These are phyloP conservation scores for Lumbricus terrestris DNA, from an alignment of 2,888 invertebrate genomes.

Conservation along the genomic window DNA sequence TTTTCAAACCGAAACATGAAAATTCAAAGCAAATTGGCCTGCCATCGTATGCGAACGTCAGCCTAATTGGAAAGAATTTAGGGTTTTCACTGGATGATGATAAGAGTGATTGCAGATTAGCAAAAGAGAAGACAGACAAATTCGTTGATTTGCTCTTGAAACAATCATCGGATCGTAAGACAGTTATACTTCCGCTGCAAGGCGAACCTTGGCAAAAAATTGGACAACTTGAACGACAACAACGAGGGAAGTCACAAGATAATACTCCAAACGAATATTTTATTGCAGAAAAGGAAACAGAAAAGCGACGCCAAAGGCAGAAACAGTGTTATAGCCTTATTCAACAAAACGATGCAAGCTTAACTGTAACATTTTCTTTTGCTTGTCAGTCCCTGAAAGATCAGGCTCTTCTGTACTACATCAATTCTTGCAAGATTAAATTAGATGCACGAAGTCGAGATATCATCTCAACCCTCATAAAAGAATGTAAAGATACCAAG, in stretches of 20 bases:
- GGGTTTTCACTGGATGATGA: too few relatives aligned
- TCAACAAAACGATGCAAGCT: not conserved
- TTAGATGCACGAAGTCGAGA: too few relatives aligned
- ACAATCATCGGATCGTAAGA: too few relatives aligned
- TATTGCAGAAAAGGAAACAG: not conserved
- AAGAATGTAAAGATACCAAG: too few relatives aligned
- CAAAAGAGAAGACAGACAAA: too few relatives aligned
- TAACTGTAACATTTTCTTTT: not conserved
- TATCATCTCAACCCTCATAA: too few relatives aligned
- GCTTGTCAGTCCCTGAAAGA: not conserved
- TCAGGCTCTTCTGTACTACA: not conserved
- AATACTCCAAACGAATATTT: not conserved
- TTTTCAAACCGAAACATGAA: too few relatives aligned
- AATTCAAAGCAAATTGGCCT: too few relatives aligned
- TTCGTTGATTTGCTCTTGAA: too few relatives aligned
- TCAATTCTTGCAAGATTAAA: not conserved
- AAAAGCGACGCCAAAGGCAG: not conserved
- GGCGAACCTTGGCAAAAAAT: not conserved
- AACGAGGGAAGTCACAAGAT: not conserved
- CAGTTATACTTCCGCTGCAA: not conserved
- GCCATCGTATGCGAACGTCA: too few relatives aligned
- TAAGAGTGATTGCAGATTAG: too few relatives aligned
- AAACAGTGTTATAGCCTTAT: not conserved
- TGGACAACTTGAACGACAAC: not conserved
- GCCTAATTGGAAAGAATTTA: too few relatives aligned